These are phyloP conservation scores for Tyrannus savana DNA, from an alignment of 2,113 vertebrate genomes.

Conservation along the genomic window DNA sequence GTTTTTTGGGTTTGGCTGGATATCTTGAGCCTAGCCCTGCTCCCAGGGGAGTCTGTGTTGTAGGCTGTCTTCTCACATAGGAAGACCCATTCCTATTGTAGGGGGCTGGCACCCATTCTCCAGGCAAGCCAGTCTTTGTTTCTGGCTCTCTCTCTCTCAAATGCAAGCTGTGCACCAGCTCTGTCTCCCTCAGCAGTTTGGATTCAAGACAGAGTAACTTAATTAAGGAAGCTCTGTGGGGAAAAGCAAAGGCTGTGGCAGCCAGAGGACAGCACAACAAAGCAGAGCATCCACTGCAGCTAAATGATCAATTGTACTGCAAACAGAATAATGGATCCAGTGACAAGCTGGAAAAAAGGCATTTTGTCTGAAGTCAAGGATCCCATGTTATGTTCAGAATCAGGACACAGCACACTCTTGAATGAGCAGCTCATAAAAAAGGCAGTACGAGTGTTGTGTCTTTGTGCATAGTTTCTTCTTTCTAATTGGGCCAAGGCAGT, in stretches of 20 bases:
- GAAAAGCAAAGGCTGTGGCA: not conserved
- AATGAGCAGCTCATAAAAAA: not conserved
- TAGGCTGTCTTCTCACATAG: not conserved
- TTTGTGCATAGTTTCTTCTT: accelerated
- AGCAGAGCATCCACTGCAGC: not conserved
- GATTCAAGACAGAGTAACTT: not conserved
- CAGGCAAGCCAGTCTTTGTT: not conserved
- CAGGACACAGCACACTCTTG: not conserved
- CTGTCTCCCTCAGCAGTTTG: not conserved
- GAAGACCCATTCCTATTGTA: not conserved
- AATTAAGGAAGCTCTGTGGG: not conserved
- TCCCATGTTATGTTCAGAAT: not conserved
- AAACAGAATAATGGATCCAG: not conserved
- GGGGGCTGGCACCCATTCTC: not conserved
- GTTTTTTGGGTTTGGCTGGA: not conserved
- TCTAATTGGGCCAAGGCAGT: not conserved
- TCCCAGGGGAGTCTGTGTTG: not conserved
- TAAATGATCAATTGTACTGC: not conserved
- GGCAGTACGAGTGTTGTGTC: not conserved
- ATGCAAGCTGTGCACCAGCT: not conserved
- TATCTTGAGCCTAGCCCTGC: not conserved
- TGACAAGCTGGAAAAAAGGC: not conserved
- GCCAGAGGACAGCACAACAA: not conserved
- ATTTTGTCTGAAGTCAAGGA: not conserved
- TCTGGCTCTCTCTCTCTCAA: not conserved